These are phyloP conservation scores for Argya squamiceps DNA, from an alignment of 2,797 vertebrate genomes.

Conservation along the genomic window DNA sequence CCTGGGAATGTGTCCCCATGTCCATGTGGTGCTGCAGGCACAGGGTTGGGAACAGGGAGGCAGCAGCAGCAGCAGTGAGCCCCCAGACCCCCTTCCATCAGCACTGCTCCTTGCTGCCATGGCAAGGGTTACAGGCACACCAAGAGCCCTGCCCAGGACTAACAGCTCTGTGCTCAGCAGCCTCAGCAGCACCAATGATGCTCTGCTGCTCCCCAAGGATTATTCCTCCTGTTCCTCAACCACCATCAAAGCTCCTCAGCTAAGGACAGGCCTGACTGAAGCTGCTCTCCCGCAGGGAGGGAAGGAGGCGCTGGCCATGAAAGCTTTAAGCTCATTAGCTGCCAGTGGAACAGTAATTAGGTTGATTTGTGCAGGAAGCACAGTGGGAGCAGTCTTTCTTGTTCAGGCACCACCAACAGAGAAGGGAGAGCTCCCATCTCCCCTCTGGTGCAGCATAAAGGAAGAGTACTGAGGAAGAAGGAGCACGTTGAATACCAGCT, in stretches of 20 bases:
- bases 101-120: accelerated
- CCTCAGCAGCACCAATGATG: background rate
- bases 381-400: background rate
- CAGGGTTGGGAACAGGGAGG: background rate
- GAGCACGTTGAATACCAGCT: background rate
- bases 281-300: background rate
- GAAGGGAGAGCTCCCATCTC: background rate
- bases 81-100: background rate
- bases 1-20: accelerated
- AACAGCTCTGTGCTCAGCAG: background rate
- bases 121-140: background rate
- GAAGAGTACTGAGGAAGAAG: background rate
- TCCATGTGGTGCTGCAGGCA: background rate
- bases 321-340: slow-evolving; percentile 39
- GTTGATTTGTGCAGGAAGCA: background rate
- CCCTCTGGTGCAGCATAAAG: background rate
- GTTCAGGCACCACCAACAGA: background rate
- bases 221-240: background rate
- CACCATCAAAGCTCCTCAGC: background rate
- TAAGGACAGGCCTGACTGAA: background rate
- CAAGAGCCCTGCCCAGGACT: accelerated
- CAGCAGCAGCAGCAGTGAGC: background rate
- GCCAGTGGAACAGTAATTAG: background rate
- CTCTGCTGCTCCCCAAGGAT: background rate
- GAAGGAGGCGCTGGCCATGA: background rate